These are phyloP conservation scores for Aphis gossypii DNA, from an alignment of 1,140 invertebrate species.

Conservation along the genomic window DNA sequence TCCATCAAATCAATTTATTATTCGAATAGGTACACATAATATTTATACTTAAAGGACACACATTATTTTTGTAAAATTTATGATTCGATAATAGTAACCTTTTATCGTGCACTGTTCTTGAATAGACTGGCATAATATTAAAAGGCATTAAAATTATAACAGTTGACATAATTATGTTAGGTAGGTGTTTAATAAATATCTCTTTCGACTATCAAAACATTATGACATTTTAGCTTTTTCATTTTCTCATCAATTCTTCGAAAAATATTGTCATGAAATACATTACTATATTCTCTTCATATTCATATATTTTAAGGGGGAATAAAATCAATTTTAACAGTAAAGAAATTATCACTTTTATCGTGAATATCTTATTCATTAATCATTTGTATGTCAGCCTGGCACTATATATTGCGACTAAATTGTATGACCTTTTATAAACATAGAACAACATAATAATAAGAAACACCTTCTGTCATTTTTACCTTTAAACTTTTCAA, in stretches of 20 bases:
- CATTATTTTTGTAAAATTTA: background rate
- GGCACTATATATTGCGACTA: background rate
- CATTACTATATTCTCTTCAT: background rate
- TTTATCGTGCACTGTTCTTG: background rate
- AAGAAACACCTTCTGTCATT: background rate
- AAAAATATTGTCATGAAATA: background rate
- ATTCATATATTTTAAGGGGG: background rate
- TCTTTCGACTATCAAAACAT: background rate
- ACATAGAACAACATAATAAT: background rate
- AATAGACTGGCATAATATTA: background rate
- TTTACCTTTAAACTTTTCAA: background rate
- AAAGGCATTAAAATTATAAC: background rate
- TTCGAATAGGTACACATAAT: too few relatives aligned
- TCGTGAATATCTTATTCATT: background rate
- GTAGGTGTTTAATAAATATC: background rate
- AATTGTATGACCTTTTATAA: background rate
- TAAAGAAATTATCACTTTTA: background rate
- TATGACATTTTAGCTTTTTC: background rate
- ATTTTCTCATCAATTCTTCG: background rate
- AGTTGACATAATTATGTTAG: too few relatives aligned
- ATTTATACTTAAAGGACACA: too few relatives aligned
- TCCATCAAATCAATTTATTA: background rate
- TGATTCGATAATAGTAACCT: background rate
- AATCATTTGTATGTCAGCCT: background rate
- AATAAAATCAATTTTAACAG: conserved; percentile 10